Evolutionary conservation across 2,888 invertebrate species (phyloP), one percentile per base, ranked within the genome.

Genomic region (Boloria euphrosyne): DNA sequence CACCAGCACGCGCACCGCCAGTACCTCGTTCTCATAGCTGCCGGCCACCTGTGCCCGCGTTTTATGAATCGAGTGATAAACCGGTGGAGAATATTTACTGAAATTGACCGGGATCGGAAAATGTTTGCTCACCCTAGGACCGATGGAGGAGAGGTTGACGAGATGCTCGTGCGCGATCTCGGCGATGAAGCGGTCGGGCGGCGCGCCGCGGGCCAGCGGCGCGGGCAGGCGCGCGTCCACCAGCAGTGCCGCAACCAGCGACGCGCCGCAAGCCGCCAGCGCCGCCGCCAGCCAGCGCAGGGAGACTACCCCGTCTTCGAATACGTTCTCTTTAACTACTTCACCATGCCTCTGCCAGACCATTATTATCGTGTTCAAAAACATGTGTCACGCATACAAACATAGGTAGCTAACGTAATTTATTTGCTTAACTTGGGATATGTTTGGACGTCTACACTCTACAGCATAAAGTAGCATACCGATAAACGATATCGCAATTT

Each of bases 11-110:
- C 93, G 90, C 52, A 95, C 94, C 6, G 95, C 94, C 47, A 93
- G 73, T 57, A 96, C 94, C 90, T 98, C 97, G 89, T 97, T 97
- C 82, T 95, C 96, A 76, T 96, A 94, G 81, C 96, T 96, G 50
- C 98, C 98, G 16, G 91, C 87, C 76, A 91, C 90, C 86, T 87
- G 58, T 18, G 31, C 4, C 16, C 17, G 13, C 44, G 14, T 38
- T n/a, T n/a, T n/a, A n/a, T n/a, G n/a, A n/a, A n/a, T n/a, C n/a
- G n/a, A n/a, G n/a, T n/a, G n/a, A n/a, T n/a, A n/a, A n/a, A n/a
- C n/a, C n/a, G n/a, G n/a, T n/a, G n/a, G n/a, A n/a, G n/a, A n/a
- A n/a, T n/a, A n/a, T n/a, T n/a, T n/a, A 22, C 22, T 22, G 2
- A 22, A 1, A 3, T 22, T 22, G 22, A 22, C 2, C 22, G 22